Base-by-base conservation (phyloP, 2,888 invertebrate species). In the Rutpela maculata region DNA sequence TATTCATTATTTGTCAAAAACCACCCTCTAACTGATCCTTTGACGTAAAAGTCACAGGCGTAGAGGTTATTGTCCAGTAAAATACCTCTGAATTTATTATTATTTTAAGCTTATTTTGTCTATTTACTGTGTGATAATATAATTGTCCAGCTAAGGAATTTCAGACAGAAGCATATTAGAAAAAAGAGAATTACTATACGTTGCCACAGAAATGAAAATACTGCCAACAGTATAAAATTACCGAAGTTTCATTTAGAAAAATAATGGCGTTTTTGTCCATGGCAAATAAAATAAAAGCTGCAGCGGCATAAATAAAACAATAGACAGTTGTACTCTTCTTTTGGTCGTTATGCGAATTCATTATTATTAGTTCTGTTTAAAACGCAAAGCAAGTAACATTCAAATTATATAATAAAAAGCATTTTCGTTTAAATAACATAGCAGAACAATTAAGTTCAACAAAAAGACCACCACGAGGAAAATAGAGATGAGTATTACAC, bases 401-500 rank as follows among this genome's bases (percentile, higher is more conserved):
- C 15, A 31, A 62, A 62, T 62, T 62, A 4, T 31, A 62, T n/a
- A n/a, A 62, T 31, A n/a, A 62, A 62, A 22, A 62, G 31, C n/a
- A 62, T 35, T 31, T 35, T 62, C 62, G 3, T 62, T 62, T 62
- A 62, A 62, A 31, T 35, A 62, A 62, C 62, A 22, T 31, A 35
- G 62, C 62, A 31, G 31, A 31, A 62, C 62, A 62, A 62, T 62
- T 62, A 62, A 31, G 15, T 31, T 31, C 12, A 15, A 62, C 35
- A 31, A 31, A 62, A 62, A 62, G 62, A 6, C 31, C 17, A n/a
- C 26, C 17, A 22, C n/a, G 31, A 62, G 62, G n/a, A 31, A 62
- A 62, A 62, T 9, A 19, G 62, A 62, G 62, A 62, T 62, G 60
- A 26, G 60, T 22, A 60, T 60, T 60, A 22, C 22, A 60, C 11